Conservation (phyloP, 2,888 invertebrate genomes). For the Drepana falcataria region DNA sequence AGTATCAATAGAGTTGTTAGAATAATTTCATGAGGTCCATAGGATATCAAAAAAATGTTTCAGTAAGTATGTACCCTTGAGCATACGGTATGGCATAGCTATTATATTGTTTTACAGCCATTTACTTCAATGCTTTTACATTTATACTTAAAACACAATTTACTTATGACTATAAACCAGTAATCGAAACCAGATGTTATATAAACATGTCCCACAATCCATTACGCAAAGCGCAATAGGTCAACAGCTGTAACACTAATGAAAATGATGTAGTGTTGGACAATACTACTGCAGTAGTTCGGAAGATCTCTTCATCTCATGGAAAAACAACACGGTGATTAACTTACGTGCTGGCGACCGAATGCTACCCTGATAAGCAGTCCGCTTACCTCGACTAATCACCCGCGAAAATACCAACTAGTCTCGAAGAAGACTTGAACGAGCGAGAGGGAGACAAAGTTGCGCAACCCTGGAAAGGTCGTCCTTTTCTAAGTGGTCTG, state of each 20-base stretch:
- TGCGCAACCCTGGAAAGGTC: constrained; percentile 59
- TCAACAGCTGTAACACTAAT: constrained; percentile 5
- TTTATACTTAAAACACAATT: too few species aligned
- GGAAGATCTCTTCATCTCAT: constrained; percentile 1
- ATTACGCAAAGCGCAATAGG: not conserved
- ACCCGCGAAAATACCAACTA: constrained; percentile 50
- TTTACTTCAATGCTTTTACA: too few species aligned
- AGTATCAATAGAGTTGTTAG: too few species aligned
- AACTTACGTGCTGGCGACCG: constrained; percentile 62
- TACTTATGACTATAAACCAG: too few species aligned
- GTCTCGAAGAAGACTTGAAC: constrained; percentile 27
- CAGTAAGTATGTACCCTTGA: too few species aligned
- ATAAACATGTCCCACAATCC: not conserved
- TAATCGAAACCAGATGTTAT: not conserved
- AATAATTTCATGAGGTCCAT: too few species aligned
- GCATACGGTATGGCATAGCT: too few species aligned
- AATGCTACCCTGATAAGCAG: constrained; percentile 48
- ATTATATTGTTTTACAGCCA: too few species aligned
- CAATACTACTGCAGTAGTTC: constrained; percentile 14
- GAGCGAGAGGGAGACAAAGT: constrained; percentile 47
- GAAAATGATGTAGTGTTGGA: constrained; percentile 5
- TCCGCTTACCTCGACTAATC: constrained; percentile 50
- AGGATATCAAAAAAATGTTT: too few species aligned
- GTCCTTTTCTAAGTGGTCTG: constrained; percentile 21
- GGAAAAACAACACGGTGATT: constrained; percentile 7